Evolutionary conservation across 2,113 vertebrate genomes (phyloP), one percentile per base, ranked within the genome.

Genomic region (Hyaena hyaena): DNA sequence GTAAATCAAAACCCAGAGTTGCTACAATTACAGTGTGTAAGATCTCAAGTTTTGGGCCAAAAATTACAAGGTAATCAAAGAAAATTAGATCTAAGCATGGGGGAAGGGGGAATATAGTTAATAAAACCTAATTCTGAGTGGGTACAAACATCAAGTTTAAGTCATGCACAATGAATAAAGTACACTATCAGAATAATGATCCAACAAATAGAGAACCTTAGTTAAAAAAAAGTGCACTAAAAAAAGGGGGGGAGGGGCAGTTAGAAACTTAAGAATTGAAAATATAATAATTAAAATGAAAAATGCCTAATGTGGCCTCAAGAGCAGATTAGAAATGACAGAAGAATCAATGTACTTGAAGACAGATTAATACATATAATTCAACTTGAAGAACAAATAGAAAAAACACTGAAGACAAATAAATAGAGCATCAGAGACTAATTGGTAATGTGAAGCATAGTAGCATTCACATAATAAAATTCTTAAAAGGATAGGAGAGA

Each of bases 271-370:
- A 61, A 53, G 19, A 92, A 91, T 48, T n/a, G 4, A 86, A 93
- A 87, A 71, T 86, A 61, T 17, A 73, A 58, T 79, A 91, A 92
- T 68, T 9, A 91, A 89, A 93, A 77, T 16, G 5, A 66, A 96
- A 76, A 93, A 58, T 81, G 33, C 26, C 35, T 82, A 90, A 26
- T 10, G 76, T 63, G 68, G 50, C 26, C 19, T 95, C 58, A 94
- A 81, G 0, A 81, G 5, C 12, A 85, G 43, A 90, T 53, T 83
- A 21, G 6, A 61, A 12, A 85, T 71, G 12, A 63, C 69, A 95
- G 45, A 96, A 87, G 21, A 95, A 80, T 74, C 48, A 68, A 69
- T 84, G 43, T 96, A 66, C 24, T 88, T 84, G 7, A 94, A 95
- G 53, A 92, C 14, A 50, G 28, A 48, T 58, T 83, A 81, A 91